Percentiles rank a stretch among this genome's conserved stretches.
Evolutionary conservation across 2,113 vertebrate genomes (phyloP).

Genomic region (Malurus melanocephalus): DNA sequence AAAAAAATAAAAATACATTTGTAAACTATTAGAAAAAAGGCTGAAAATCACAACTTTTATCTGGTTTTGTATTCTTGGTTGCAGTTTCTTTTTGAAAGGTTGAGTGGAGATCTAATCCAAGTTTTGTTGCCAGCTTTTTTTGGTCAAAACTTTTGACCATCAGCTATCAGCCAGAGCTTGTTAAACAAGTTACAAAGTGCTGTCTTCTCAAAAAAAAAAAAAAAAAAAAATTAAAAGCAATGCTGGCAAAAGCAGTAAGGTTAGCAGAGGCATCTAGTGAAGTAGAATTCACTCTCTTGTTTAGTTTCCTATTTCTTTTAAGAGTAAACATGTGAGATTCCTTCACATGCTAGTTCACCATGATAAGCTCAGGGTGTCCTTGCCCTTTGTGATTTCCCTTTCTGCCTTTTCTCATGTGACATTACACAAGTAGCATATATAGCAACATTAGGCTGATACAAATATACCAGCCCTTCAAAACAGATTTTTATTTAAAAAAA

Average conservation of each 20-base stretch:
- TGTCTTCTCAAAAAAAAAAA: background rate
- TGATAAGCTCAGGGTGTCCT: background rate
- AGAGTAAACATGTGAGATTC: background rate
- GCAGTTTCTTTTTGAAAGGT: background rate
- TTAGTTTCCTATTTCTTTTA: background rate
- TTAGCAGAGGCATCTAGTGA: background rate
- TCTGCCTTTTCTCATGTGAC: background rate
- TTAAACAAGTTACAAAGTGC: background rate
- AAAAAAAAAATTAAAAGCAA: background rate
- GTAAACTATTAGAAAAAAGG: background rate
- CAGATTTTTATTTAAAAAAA: background rate
- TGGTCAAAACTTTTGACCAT: background rate
- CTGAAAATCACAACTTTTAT: background rate
- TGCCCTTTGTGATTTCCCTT: background rate
- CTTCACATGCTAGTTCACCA: background rate
- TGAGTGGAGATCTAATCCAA: background rate
- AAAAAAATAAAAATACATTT: background rate
- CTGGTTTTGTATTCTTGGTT: background rate
- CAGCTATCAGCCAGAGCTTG: background rate
- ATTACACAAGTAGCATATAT: background rate
- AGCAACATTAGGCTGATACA: background rate
- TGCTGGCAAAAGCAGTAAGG: background rate
- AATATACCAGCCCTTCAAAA: background rate
- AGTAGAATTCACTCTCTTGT: background rate
- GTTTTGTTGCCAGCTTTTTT: background rate